Evolutionary conservation across 2,888 invertebrate genomes (phyloP).

Genomic region (Sthenelais limicola): DNA sequence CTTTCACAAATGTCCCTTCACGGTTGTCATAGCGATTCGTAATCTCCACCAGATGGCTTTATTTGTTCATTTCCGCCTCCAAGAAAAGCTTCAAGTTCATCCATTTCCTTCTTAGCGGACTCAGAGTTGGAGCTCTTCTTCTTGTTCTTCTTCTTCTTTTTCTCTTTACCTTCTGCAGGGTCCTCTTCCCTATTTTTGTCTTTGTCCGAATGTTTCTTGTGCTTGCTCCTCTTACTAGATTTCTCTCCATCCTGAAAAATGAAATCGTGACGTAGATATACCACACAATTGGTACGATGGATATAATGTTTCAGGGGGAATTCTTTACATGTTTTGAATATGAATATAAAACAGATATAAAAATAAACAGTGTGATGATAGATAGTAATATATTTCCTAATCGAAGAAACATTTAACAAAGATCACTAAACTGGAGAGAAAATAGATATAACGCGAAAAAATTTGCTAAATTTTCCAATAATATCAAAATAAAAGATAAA

Average conservation of each 20-base stretch:
- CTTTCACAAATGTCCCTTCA: not conserved
- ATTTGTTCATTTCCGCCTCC: conserved; percentile 33
- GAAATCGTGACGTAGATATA: too few relatives aligned
- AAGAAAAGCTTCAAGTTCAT: conserved; percentile 51
- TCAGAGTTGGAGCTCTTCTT: not conserved
- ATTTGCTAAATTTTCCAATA: too few relatives aligned
- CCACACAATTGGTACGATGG: too few relatives aligned
- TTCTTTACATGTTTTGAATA: too few relatives aligned
- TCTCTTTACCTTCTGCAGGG: conserved; percentile 1
- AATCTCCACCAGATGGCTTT: conserved; percentile 19
- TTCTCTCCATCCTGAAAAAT: conserved; percentile 39
- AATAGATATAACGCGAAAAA: too few relatives aligned
- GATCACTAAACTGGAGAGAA: too few relatives aligned
- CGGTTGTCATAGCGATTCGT: conserved; percentile 41
- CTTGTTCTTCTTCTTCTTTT: conserved; percentile 40
- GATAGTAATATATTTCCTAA: too few relatives aligned
- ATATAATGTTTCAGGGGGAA: too few relatives aligned
- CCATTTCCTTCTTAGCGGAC: conserved; percentile 29
- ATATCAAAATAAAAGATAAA: too few relatives aligned
- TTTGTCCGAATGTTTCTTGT: conserved; percentile 41
- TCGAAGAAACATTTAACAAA: too few relatives aligned
- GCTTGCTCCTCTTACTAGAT: conserved; percentile 34
- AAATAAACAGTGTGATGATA: too few relatives aligned
- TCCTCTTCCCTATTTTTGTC: conserved; percentile 13
- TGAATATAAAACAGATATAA: too few relatives aligned